These are phyloP conservation scores for Athalia circularis DNA, from an alignment of 2,888 invertebrate species.

Conservation along the genomic window DNA sequence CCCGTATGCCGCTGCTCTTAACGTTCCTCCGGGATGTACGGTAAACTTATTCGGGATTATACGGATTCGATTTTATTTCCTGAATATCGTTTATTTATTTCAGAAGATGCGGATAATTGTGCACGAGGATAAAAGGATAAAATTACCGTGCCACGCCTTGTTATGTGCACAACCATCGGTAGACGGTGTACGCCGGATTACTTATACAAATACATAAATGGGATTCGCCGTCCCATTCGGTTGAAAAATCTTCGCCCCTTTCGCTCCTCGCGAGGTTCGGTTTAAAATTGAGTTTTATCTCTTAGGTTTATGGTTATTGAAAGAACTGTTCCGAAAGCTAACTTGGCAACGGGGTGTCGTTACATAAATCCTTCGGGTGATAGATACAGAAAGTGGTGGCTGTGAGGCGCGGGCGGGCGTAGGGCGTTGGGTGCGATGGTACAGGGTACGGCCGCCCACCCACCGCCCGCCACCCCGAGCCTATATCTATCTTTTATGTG, in stretches of 20 bases:
- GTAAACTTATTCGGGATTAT: too few species aligned
- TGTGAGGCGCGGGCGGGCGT: background rate
- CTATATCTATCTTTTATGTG: constrained; percentile 34
- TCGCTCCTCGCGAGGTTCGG: constrained; percentile 22
- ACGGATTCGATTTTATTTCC: too few species aligned
- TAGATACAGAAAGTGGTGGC: constrained; percentile 42
- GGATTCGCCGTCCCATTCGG: background rate
- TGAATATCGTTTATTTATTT: too few species aligned
- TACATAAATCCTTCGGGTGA: constrained; percentile 46
- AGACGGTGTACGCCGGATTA: too few species aligned
- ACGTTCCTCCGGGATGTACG: too few species aligned
- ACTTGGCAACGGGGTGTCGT: constrained; percentile 49
- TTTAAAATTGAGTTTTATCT: constrained; percentile 50
- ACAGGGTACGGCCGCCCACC: background rate
- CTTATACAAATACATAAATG: too few species aligned
- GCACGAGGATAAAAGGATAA: too few species aligned
- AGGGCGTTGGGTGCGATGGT: too few species aligned
- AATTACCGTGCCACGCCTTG: too few species aligned
- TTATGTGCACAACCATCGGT: too few species aligned
- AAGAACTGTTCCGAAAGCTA: constrained; percentile 48
- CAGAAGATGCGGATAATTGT: too few species aligned
- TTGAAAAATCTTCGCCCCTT: constrained; percentile 12
- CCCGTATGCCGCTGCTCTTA: too few species aligned
- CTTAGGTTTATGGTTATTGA: constrained; percentile 49
- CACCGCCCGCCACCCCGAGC: background rate